These are phyloP conservation scores for Chaetophractus vellerosus DNA, from an alignment of 2,797 vertebrate species.

Conservation along the genomic window DNA sequence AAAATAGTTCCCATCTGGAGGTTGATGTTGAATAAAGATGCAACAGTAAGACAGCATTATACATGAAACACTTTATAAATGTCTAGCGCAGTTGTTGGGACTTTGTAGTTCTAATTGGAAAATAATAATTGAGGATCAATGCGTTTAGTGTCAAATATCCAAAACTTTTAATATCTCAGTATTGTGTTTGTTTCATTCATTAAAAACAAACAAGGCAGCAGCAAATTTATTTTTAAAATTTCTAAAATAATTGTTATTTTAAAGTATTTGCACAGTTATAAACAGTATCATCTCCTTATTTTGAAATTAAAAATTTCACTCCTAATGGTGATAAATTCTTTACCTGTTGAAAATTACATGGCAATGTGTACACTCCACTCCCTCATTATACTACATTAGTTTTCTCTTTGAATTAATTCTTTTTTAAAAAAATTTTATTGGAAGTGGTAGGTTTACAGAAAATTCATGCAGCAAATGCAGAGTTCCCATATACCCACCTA, in stretches of 20 bases:
- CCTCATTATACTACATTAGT: not conserved
- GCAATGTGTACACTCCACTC: not conserved
- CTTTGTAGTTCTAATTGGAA: slow-evolving; percentile 48
- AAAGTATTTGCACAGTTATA: not conserved
- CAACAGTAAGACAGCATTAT: slow-evolving; percentile 91
- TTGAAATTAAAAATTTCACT: slow-evolving; percentile 1
- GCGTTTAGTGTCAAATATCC: slow-evolving; percentile 50
- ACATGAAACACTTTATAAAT: slow-evolving; percentile 89
- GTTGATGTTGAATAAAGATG: slow-evolving; percentile 93
- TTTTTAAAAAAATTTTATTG: not conserved
- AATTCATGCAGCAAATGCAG: too few relatives aligned
- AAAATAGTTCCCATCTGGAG: slow-evolving; percentile 94
- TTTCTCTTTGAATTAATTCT: slow-evolving; percentile 25
- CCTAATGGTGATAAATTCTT: slow-evolving; percentile 34
- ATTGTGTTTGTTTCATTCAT: slow-evolving; percentile 7
- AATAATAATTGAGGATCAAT: slow-evolving; percentile 79
- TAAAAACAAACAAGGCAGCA: slow-evolving; percentile 29
- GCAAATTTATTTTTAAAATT: slow-evolving; percentile 31
- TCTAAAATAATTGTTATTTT: slow-evolving; percentile 33
- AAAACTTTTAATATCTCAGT: not conserved
- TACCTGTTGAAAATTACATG: not conserved
- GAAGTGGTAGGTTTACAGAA: too few relatives aligned
- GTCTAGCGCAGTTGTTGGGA: slow-evolving; percentile 82
- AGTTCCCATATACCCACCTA: too few relatives aligned
- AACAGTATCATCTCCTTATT: not conserved